Evolutionary conservation across 2,888 invertebrate genomes (phyloP).

Genomic region (Drosophila yooni): DNA sequence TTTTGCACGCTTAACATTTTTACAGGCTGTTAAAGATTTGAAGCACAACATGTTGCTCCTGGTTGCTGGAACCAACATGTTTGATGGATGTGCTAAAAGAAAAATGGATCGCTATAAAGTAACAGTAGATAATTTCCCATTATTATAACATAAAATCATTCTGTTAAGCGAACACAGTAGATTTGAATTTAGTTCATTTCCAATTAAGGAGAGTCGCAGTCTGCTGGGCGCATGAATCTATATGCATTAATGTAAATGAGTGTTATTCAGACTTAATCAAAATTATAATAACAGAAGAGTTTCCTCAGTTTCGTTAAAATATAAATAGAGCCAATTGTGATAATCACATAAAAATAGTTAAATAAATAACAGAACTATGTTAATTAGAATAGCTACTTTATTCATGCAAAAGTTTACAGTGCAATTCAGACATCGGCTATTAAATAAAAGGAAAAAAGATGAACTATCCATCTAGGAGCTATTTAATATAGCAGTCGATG

Average conservation of each 20-base stretch:
- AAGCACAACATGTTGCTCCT: slow-evolving; percentile 6
- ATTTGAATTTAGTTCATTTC: slow-evolving; percentile 14
- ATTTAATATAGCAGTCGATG: not conserved
- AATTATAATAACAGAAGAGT: not conserved
- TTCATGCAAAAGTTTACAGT: too few relatives aligned
- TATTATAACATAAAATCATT: not conserved
- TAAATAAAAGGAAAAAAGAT: not conserved
- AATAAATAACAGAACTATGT: not conserved
- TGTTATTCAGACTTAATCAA: not conserved
- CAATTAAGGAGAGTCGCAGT: not conserved
- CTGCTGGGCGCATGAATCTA: not conserved
- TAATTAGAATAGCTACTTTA: not conserved
- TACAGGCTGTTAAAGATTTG: not conserved
- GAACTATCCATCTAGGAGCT: not conserved
- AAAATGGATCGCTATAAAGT: not conserved
- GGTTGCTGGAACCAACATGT: slow-evolving; percentile 3
- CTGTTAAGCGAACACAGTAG: not conserved
- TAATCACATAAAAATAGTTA: not conserved
- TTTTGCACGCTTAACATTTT: too few relatives aligned
- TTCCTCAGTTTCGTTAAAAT: too few relatives aligned
- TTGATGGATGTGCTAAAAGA: not conserved
- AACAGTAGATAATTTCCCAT: slow-evolving; percentile 9
- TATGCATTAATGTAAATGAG: not conserved
- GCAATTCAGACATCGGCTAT: too few relatives aligned
- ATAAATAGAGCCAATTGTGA: too few relatives aligned